A percentile compares a stretch with the other conserved stretches of the same genome.
Conservation (phyloP, 2,888 invertebrate species). For the Stenodera caucasica region DNA sequence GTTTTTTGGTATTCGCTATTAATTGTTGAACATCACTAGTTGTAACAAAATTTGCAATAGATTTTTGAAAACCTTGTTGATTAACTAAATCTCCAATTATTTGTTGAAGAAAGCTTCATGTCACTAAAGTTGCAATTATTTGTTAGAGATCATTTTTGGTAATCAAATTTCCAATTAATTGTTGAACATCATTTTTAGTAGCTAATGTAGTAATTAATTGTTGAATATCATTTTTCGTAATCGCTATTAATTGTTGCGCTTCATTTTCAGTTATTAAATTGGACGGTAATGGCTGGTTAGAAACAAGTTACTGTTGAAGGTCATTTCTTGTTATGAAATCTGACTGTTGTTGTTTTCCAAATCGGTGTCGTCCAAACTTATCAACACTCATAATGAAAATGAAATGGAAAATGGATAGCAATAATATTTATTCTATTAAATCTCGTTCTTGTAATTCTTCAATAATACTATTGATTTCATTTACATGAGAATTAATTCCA, state of each 20-base stretch:
- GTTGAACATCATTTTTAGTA: neutral
- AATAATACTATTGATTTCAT: constrained; percentile 31
- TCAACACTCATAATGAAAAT: neutral
- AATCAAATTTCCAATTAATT: neutral
- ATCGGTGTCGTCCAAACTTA: neutral
- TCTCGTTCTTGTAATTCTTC: constrained; percentile 25
- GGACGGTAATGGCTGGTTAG: neutral
- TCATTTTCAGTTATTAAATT: neutral
- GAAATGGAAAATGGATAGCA: neutral
- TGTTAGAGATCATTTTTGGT: neutral
- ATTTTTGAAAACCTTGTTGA: neutral
- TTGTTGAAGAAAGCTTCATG: no score
- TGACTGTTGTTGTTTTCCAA: neutral
- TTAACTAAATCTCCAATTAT: no score
- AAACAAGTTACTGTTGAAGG: neutral
- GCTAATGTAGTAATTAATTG: neutral
- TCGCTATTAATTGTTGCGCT: neutral
- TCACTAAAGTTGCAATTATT: no score
- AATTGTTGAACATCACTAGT: neutral
- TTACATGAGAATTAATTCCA: constrained; percentile 26
- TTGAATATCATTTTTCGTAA: neutral
- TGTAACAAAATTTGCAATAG: neutral
- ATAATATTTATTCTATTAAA: constrained; percentile 12
- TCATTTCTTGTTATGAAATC: neutral
- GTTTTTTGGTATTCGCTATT: neutral